Evolutionary conservation across 1,140 invertebrate genomes (phyloP), one percentile per base, ranked within the genome.

Genomic region (Archivesica marissinica): DNA sequence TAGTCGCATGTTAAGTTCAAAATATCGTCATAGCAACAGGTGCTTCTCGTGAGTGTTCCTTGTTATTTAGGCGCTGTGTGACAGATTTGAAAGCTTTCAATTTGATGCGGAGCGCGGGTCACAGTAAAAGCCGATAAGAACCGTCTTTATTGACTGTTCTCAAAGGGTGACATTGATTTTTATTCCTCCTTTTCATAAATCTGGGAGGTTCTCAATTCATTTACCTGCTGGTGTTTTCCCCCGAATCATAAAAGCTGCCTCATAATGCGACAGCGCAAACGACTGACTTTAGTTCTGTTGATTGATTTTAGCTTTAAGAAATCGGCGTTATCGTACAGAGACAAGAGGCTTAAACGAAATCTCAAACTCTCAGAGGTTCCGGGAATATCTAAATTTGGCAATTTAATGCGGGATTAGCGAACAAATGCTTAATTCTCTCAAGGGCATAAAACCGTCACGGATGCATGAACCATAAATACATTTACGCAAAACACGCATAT

Each of bases 21-120:
- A 72, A 72, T 28, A 61, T 79, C 61, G 30, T 39, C 77, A 79
- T 79, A 52, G 77, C 77, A 66, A 79, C 77, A 79, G 77, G 77
- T 68, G 77, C 59, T 41, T n/a, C 23, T 41, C 25, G 23, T 23
- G 33, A 76, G 17, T 30, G 39, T 30, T 59, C 74, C 52, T 30
- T 59, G 74, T 47, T 25, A 39, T 35, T 76, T 41, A 76, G 52
- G 74, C 74, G 23, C 30, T 76, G 28, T 66, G 52, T 33, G 17
- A 38, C 50, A 56, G 52, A 76, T 76, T 76, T 79, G 15, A 64
- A 79, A 79, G 76, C 59, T 23, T 20, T 54, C 76, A 44, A 66
- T 79, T 79, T 61, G 56, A 44, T 76, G 25, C 47, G 47, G 52
- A 76, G 74, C 30, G 74, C 47, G 74, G 74, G 74, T 76, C 54